phyloP scores from a whole-genome alignment of 2,888 invertebrate genomes.

The Osmoderma eremita region DNA sequence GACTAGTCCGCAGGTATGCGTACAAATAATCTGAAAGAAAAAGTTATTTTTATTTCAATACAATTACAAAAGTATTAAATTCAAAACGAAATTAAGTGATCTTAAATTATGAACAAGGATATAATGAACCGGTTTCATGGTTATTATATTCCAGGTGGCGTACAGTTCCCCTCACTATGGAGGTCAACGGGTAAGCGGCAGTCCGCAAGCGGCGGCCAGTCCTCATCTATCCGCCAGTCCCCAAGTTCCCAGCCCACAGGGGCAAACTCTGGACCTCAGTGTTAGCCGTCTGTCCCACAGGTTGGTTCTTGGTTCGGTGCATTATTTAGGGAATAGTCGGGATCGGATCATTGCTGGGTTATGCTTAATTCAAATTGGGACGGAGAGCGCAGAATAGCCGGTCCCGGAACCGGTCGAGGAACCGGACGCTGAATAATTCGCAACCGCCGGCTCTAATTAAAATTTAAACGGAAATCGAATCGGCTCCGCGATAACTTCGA shows the following conservation, averaged over 20 bases:
- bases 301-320: conserved; percentile 62
- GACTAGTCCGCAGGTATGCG: conserved; percentile 81
- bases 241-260: conserved; percentile 91
- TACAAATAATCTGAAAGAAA: background rate
- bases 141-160: conserved; percentile 69
- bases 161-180: conserved; percentile 82
- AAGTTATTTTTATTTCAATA: background rate
- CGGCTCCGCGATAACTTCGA: conserved; percentile 7
- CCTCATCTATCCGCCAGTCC: conserved; percentile 86
- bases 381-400: conserved; percentile 24
- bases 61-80: background rate
- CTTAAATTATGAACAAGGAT: conserved; percentile 52
- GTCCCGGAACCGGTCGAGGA: conserved; percentile 9
- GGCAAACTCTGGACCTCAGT: conserved; percentile 89
- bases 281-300: conserved; percentile 88
- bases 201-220: conserved; percentile 87
- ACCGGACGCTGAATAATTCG: conserved; percentile 32
- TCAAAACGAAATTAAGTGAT: background rate
- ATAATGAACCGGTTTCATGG: conserved; percentile 49
- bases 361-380: conserved; percentile 37
- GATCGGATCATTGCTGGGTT: conserved; percentile 40
- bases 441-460: conserved; percentile 27
- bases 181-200: conserved; percentile 77
- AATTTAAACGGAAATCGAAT: conserved; percentile 30
- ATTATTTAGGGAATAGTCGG: conserved; percentile 41